Evolutionary conservation across 2,888 invertebrate genomes (phyloP).

Genomic region (Liposcelis brunnea): DNA sequence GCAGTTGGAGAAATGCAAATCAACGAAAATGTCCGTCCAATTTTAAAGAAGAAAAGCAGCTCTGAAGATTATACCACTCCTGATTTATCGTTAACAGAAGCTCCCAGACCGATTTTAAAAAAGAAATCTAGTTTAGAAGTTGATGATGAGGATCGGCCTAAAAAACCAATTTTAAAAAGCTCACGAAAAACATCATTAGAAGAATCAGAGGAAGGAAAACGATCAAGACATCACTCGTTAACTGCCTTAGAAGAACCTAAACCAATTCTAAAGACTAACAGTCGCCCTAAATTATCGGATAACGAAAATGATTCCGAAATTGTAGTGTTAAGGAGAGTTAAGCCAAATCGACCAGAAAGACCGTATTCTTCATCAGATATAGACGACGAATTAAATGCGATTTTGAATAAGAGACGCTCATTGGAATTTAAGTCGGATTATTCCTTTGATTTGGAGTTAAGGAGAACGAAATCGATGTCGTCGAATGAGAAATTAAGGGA

Average conservation of each 20-base stretch:
- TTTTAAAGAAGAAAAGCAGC: conserved; percentile 67
- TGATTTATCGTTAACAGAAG: conserved; percentile 14
- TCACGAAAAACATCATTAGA: conserved; percentile 39
- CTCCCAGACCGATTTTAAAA: conserved; percentile 56
- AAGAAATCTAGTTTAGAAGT: conserved; percentile 50
- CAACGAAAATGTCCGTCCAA: conserved; percentile 49
- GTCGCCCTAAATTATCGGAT: neutral
- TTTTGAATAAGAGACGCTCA: conserved; percentile 30
- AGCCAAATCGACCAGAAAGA: conserved; percentile 19
- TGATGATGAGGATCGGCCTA: conserved; percentile 44
- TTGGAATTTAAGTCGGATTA: conserved; percentile 20
- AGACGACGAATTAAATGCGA: conserved; percentile 32
- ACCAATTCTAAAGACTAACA: conserved; percentile 10
- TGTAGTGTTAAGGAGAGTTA: conserved; percentile 39
- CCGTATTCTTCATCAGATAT: conserved; percentile 25
- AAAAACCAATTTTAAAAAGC: conserved; percentile 60
- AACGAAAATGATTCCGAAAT: conserved; percentile 41
- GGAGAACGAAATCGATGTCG: neutral
- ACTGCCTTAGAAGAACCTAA: conserved; percentile 11
- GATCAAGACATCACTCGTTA: too few relatives aligned
- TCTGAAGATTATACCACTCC: conserved; percentile 42
- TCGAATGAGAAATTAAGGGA: neutral
- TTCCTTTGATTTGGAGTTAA: neutral
- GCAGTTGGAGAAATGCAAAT: conserved; percentile 31
- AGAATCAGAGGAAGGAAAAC: neutral